Conservation (phyloP, 2,888 invertebrate genomes). For the Neoaliturus tenellus region DNA sequence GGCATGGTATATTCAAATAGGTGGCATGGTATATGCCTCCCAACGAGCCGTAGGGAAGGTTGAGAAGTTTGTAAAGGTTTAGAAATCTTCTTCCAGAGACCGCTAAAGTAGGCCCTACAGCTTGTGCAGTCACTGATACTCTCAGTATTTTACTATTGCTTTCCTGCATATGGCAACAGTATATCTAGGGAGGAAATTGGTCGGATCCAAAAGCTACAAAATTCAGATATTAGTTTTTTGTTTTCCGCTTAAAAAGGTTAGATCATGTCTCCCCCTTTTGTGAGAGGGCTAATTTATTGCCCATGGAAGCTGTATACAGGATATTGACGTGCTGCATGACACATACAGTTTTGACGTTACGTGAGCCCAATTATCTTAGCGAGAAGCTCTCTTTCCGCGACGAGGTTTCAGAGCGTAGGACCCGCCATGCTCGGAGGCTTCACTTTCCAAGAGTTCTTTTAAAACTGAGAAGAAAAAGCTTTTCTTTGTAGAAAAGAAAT, state of each 20-base stretch:
- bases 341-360: neutral
- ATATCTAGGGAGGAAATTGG: neutral
- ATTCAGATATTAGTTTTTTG: neutral
- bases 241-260: neutral
- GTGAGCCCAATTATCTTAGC: neutral
- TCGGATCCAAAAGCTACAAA: neutral
- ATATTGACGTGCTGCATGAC: conserved; percentile 7
- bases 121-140: conserved; percentile 4
- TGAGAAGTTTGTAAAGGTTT: neutral
- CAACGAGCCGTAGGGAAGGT: neutral
- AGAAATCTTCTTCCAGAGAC: neutral
- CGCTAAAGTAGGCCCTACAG: neutral
- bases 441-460: neutral
- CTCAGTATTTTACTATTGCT: conserved; percentile 6
- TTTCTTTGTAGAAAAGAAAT: too few relatives aligned
- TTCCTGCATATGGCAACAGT: conserved; percentile 12
- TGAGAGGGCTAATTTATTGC: neutral
- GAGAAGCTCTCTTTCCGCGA: neutral
- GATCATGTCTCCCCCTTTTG: neutral
- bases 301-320: conserved; percentile 5
- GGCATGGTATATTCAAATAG: too few relatives aligned
- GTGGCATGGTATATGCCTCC: too few relatives aligned
- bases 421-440: conserved; percentile 12
- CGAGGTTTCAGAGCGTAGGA: conserved; percentile 3
- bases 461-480: neutral